Base-by-base conservation (phyloP, 2,113 vertebrate genomes). In the Guaruba guarouba region DNA sequence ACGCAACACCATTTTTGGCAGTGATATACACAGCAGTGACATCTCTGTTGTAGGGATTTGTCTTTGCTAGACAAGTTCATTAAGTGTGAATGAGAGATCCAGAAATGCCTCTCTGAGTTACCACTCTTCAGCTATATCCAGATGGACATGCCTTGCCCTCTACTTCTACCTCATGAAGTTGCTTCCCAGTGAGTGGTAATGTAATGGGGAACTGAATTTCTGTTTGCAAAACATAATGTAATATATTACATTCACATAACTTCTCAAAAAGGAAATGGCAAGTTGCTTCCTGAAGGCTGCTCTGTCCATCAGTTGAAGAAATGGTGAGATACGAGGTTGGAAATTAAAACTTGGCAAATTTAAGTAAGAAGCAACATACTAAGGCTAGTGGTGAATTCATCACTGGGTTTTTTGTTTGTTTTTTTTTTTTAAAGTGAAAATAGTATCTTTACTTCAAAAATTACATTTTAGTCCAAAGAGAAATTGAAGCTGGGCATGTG, bases 111-210 rank as follows among this genome's bases (percentile, higher is more conserved):
- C 91, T 14, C 39, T 87, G 51, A 43, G 20, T 57, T 76, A 57
- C 10, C 13, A 19, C 37, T 57, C 11, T 37, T 78, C 62, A 70
- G 12, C 24, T 67, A 4, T 18, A 88, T 41, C 8, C 41, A 3
- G 1, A 22, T 18, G 57, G 33, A 78, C 0, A 0, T 67, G 25
- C 31, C n/a, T 48, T 82, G 44, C 8, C 19, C 28, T 59, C 68
- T 17, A 2, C 22, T 90, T 43, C 44, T 69, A 63, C 33, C 31
- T 70, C 35, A 44, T 16, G 31, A 74, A 52, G 19, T 52, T 86
- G 3, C 44, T 90, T 77, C 61, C 28, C 20, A 22, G 17, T 29
- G 37, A 93, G 57, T 51, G 31, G 48, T 6, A 5, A 68, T 63
- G 33, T 15, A 88, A 41, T 1, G 2, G n/a, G 64, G 15, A 79